Evolutionary conservation across 2,797 vertebrate genomes (phyloP), one percentile per base, ranked within the genome.

Genomic region (Geotrypetes seraphini): DNA sequence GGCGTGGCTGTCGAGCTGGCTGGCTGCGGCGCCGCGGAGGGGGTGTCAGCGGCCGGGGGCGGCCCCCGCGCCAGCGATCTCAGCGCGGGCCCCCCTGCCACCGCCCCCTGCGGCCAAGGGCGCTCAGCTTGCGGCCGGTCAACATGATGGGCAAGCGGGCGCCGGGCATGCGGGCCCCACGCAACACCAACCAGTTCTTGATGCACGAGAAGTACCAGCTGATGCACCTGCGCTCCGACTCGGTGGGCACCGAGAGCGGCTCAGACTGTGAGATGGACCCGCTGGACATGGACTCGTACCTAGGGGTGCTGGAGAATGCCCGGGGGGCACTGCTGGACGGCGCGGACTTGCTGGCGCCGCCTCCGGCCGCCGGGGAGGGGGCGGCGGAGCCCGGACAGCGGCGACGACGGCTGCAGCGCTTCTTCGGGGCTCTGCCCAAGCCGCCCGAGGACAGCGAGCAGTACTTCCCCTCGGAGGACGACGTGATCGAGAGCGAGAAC

Each of bases 171-270:
- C 68, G 84, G 10, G 87, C 89, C 3, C 89, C 89, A 4, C 79
- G 84, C 47, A 91, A 92, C 75, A 92, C 88, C 44, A 92, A 92
- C 74, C 89, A 92, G 73, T 91, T 92, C 47, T 69, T 92, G 25
- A 92, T 92, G 89, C 73, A 74, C 7, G 89, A 92, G 55, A 91
- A 90, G 60, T 90, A 92, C 45, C 87, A 84, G 69, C 76, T 92
- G 48, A 73, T 85, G 73, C 86, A 89, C 43, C 69, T 92, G 75
- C 74, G 86, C 14, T 90, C 87, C 1, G 89, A 92, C 66, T 90
- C 89, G 0, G 69, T 89, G 37, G 87, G 88, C 6, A 86, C 80
- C 4, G 89, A 89, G 57, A 70, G 76, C 33, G 72, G 74, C 31
- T 86, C 88, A 2, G 86, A 89, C 65, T 84, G 83, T 30, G 88